Percentiles rank a stretch among this genome's conserved stretches.
Conservation (phyloP, 2,797 vertebrate genomes). For the Aplochiton taeniatus region DNA sequence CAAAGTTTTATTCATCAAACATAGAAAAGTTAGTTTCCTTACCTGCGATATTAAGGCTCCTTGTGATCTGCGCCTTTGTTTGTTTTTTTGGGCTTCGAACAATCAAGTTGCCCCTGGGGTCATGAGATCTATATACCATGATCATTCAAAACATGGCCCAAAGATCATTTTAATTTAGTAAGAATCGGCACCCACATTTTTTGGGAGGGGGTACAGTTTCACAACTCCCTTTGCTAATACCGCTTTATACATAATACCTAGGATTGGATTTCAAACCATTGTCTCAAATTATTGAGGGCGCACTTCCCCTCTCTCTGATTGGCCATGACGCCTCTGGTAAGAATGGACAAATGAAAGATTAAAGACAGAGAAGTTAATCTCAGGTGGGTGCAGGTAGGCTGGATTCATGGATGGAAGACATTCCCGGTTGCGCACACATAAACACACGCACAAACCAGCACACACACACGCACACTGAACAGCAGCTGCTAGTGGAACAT, state of each 20-base stretch:
- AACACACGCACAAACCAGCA: constrained; percentile 9
- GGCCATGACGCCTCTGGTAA: too few species aligned
- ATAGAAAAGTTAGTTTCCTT: neutral
- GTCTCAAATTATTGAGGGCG: too few species aligned
- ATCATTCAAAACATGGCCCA: constrained; percentile 16
- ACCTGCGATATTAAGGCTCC: neutral
- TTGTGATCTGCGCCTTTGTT: neutral
- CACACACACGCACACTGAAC: neutral
- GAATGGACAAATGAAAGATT: constrained; percentile 6
- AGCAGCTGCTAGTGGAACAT: neutral
- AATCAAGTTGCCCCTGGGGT: neutral
- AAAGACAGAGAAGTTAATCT: constrained; percentile 2
- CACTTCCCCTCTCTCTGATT: too few species aligned
- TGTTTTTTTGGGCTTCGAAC: neutral
- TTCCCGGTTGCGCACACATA: neutral
- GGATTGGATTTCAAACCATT: too few species aligned
- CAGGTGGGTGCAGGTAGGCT: constrained; percentile 4
- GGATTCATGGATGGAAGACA: neutral
- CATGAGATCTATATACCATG: neutral
- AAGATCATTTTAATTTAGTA: constrained; percentile 6
- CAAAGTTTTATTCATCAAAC: neutral
- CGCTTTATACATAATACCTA: too few species aligned
- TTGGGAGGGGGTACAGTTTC: too few species aligned
- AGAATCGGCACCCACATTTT: too few species aligned
- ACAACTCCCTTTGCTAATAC: too few species aligned